Evolutionary conservation across 2,888 invertebrate genomes (phyloP), one percentile per base, ranked within the genome.

Genomic region (Ormia ochracea): DNA sequence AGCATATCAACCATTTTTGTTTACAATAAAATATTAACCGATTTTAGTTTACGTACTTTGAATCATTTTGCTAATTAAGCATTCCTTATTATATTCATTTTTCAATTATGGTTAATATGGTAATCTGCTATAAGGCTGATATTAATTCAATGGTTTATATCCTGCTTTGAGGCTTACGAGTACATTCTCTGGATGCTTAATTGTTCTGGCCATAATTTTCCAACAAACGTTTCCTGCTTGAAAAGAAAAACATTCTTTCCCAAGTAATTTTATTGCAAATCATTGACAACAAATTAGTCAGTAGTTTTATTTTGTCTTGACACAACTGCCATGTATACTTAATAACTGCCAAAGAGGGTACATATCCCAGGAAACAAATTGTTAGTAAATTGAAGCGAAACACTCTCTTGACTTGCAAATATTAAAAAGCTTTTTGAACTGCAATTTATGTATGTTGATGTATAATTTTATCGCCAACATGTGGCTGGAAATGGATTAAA

Each of bases 241-340:
- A 36, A 28, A 21, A 7, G 14, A 73, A 61, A 52, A 66, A 26
- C 36, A 74, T 68, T n/a, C n/a, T n/a, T 61, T 61, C 48, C 14
- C n/a, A 33, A 61, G 43, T 38, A 75, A 79, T 75, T 75, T 75
- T 65, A 59, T 48, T 54, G 33, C 56, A 68, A 68, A 63, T 48
- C 73, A 69, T 65, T 56, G 54, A 76, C 66, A 52, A 66, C 75
- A 79, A 79, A 79, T 79, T 75, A 66, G 59, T 70, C 70, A 72
- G 72, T 26, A 36, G 70, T 54, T 61, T 79, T 70, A n/a, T 50
- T 59, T 43, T 61, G 17, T 31, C 12, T 54, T 69, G 56, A 26
- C 41, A 21, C 63, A 58, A 69, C 50, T 59, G 17, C 48, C 21
- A 31, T 21, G 4, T 19, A 59, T 31, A n/a, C 45, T 50, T 50